phyloP scores from a whole-genome alignment of 1,140 invertebrate genomes.

The Drosophila carrolli region DNA sequence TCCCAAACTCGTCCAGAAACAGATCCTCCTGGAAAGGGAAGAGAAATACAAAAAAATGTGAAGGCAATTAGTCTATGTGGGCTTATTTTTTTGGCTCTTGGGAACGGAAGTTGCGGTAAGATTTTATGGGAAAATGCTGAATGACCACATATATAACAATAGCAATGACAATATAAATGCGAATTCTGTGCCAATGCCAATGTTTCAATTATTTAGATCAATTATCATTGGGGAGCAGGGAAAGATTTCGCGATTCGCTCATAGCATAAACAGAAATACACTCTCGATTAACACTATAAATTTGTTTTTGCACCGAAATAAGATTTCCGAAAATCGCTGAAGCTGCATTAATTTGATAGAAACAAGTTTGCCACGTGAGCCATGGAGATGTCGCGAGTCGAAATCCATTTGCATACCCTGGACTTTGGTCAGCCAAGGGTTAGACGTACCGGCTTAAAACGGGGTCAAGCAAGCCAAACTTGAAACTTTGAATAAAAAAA shows the following conservation, averaged over 20 bases:
- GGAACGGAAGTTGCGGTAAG: slow-evolving; percentile 38
- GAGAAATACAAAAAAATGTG: slow-evolving; percentile 23
- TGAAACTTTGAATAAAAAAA: not conserved
- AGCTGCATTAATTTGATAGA: slow-evolving; percentile 28
- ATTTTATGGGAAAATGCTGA: slow-evolving; percentile 10
- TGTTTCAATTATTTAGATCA: slow-evolving; percentile 8
- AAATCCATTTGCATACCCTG: slow-evolving; percentile 14
- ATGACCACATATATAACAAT: slow-evolving; percentile 10
- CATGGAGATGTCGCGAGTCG: not conserved
- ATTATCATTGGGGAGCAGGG: slow-evolving; percentile 21
- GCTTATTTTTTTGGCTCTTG: slow-evolving; percentile 5
- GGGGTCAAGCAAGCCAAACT: slow-evolving; percentile 19
- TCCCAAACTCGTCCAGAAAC: slow-evolving; percentile 76
- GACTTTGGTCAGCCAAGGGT: slow-evolving; percentile 25
- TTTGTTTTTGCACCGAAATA: not conserved
- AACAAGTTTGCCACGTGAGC: slow-evolving; percentile 33
- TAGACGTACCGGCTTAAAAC: slow-evolving; percentile 1
- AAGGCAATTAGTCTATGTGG: slow-evolving; percentile 19
- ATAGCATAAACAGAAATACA: not conserved
- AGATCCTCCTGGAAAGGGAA: slow-evolving; percentile 71
- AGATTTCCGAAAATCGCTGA: slow-evolving; percentile 11
- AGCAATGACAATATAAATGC: not conserved
- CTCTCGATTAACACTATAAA: not conserved
- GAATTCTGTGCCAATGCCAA: slow-evolving; percentile 28
- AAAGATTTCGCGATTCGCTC: not conserved